These are phyloP conservation scores for Cataglyphis hispanica DNA, from an alignment of 1,140 invertebrate genomes.

Conservation along the genomic window DNA sequence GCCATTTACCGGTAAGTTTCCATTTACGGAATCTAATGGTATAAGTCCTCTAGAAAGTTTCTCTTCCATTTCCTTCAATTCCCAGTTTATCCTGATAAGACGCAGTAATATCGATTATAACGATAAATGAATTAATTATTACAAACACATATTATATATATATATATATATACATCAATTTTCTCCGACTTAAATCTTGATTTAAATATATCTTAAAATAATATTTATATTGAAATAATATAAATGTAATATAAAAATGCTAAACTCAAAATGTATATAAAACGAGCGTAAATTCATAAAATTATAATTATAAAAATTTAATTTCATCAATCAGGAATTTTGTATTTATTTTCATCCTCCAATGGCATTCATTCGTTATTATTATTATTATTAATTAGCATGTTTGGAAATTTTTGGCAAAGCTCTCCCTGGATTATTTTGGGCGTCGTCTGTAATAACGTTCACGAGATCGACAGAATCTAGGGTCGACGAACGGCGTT, in stretches of 20 bases:
- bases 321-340: not conserved
- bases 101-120: conserved; percentile 1
- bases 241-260: not conserved
- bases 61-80: conserved; percentile 49
- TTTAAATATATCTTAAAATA: not conserved
- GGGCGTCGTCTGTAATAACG: conserved; percentile 13
- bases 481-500: conserved; percentile 21
- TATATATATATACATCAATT: too few relatives aligned
- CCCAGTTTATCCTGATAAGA: conserved; percentile 9
- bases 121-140: not conserved
- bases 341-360: not conserved
- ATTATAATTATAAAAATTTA: not conserved
- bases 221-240: not conserved
- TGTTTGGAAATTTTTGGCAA: not conserved
- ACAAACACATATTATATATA: not conserved
- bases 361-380: not conserved
- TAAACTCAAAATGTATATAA: not conserved
- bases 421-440: not conserved
- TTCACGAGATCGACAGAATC: conserved; percentile 22
- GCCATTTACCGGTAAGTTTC: conserved; percentile 78
- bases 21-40: conserved; percentile 76
- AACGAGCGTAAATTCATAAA: not conserved
- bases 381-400: not conserved
- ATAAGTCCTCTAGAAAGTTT: conserved; percentile 73
- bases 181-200: not conserved